phyloP scores from a whole-genome alignment of 2,888 invertebrate species.

The Deilephila elpenor region DNA sequence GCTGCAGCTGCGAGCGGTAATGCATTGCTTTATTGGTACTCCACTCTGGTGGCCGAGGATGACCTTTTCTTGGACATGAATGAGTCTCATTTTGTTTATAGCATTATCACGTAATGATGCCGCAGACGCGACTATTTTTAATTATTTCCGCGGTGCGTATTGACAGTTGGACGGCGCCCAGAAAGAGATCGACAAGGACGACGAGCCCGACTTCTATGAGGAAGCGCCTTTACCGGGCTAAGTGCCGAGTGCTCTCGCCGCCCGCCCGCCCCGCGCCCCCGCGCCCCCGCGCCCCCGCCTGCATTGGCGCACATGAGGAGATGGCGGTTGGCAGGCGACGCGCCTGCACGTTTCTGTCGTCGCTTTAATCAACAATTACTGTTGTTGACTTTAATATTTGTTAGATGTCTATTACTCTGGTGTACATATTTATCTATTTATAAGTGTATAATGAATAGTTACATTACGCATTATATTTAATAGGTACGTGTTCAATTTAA shows the following conservation, averaged over 20 bases:
- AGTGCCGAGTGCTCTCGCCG: constrained; percentile 36
- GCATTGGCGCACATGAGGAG: not conserved
- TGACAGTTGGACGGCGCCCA: constrained; percentile 94
- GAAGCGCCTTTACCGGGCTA: constrained; percentile 94
- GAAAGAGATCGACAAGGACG: constrained; percentile 91
- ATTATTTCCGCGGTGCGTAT: constrained; percentile 30
- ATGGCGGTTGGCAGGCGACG: not conserved
- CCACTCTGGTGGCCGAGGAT: not conserved
- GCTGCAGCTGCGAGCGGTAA: constrained; percentile 93
- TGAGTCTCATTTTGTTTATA: not conserved
- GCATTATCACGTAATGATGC: constrained; percentile 11
- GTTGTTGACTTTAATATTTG: not conserved
- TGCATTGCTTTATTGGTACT: not conserved
- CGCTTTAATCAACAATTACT: not conserved
- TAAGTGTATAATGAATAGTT: not conserved
- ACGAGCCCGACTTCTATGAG: constrained; percentile 97
- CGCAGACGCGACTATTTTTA: constrained; percentile 31
- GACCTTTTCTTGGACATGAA: not conserved
- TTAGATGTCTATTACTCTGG: not conserved
- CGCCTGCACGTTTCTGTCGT: not conserved
- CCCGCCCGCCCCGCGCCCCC: not conserved
- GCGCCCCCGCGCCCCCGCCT: not conserved
- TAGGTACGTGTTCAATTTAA: not conserved
- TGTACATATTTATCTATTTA: constrained; percentile 1
- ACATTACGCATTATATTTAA: no score